These are phyloP conservation scores for Lutjanus campechanus DNA, from an alignment of 2,797 vertebrate genomes.

Conservation along the genomic window DNA sequence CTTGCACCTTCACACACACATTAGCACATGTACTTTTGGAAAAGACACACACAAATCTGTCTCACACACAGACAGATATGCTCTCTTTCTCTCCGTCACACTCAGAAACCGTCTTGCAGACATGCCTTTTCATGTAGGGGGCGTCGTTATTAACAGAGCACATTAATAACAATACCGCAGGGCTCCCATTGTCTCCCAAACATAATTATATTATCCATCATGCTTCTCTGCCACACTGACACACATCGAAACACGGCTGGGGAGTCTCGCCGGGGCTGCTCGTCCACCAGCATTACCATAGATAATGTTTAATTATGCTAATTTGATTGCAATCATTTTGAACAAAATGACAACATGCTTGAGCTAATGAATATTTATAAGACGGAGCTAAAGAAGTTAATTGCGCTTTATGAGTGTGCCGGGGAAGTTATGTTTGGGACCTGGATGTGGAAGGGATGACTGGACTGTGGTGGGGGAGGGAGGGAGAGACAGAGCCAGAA, in stretches of 20 bases:
- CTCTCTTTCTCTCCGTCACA: conserved; percentile 12
- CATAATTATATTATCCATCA: conserved; percentile 82
- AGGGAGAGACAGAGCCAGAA: background rate
- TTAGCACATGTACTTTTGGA: background rate
- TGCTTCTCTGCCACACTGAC: conserved; percentile 60
- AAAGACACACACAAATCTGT: background rate
- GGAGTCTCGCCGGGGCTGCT: conserved; percentile 51
- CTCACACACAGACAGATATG: background rate
- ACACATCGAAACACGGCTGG: conserved; percentile 64
- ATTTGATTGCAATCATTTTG: conserved; percentile 74
- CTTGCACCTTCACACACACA: background rate
- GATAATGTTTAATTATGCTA: conserved; percentile 84
- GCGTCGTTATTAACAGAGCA: conserved; percentile 64
- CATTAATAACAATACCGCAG: conserved; percentile 77
- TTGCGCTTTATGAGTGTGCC: conserved; percentile 64
- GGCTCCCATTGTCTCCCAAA: conserved; percentile 71
- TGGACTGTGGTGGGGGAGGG: conserved; percentile 30
- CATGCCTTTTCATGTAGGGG: conserved; percentile 61
- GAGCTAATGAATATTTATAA: conserved; percentile 79
- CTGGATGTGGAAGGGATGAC: conserved; percentile 60
- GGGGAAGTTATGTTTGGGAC: conserved; percentile 51
- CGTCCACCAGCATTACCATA: conserved; percentile 66
- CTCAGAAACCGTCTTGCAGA: conserved; percentile 32
- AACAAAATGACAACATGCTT: conserved; percentile 73
- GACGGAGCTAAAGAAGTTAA: conserved; percentile 64